A percentile compares a stretch with the other conserved stretches of the same genome.
phyloP scores from a whole-genome alignment of 2,113 vertebrate species.

The Cyprinodon brontotheroides region DNA sequence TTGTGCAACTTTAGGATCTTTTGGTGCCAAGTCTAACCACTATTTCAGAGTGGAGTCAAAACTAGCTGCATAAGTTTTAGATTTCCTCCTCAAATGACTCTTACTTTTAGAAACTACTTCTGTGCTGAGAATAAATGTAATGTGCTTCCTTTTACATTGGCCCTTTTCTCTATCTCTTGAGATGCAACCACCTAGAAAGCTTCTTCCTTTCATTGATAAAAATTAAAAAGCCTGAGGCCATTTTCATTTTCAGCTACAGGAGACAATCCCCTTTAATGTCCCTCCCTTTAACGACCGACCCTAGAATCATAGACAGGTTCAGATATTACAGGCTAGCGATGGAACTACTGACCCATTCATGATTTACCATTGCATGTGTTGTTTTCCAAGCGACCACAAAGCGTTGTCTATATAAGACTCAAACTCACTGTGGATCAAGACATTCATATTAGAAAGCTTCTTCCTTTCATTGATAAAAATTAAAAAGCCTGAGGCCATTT shows the following conservation, averaged over 20 bases:
- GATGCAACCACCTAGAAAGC: constrained; percentile 27
- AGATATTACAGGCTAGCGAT: too few relatives aligned
- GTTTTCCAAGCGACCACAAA: too few relatives aligned
- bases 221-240: constrained; percentile 42
- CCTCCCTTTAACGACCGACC: too few relatives aligned
- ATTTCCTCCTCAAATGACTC: constrained; percentile 25
- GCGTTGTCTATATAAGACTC: too few relatives aligned
- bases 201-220: constrained; percentile 25
- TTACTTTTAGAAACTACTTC: constrained; percentile 25
- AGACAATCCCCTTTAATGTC: too few relatives aligned
- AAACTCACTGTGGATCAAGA: too few relatives aligned
- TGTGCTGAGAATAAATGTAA: constrained; percentile 35
- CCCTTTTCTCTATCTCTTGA: constrained; percentile 26
- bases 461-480: constrained; percentile 37
- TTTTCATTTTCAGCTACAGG: constrained; percentile 50
- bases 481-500: constrained; percentile 39
- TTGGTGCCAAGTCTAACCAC: too few relatives aligned
- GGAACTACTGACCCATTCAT: too few relatives aligned
- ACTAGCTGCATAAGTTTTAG: too few relatives aligned
- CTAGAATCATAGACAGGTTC: too few relatives aligned
- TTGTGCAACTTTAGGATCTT: background rate
- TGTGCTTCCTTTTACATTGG: constrained; percentile 39
- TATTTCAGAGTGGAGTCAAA: too few relatives aligned
- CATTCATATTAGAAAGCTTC: constrained; percentile 23
- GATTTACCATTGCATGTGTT: too few relatives aligned